Base-by-base conservation (phyloP, 2,888 invertebrate genomes). In the Dichetophora obliterata region DNA sequence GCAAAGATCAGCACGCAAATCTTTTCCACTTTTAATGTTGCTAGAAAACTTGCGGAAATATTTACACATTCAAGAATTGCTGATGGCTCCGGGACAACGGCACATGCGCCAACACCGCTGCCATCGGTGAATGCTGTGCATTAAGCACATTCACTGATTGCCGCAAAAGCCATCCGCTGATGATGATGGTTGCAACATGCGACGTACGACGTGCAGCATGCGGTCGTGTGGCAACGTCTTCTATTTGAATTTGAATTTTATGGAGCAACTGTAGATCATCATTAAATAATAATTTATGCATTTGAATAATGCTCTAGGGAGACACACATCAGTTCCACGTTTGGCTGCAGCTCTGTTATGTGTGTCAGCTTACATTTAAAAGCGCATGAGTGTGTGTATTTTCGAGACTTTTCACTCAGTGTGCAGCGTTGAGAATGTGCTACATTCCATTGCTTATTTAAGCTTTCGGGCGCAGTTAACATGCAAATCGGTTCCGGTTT, bases 181-280 rank as follows among this genome's bases (percentile, higher is more conserved):
- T 59, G 59, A 27, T 43, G 43, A 43, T 43, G 43, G 43, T 43
- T 43, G n/a, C 22, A 34, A 34, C 50, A 65, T 65, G 48, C 6
- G 19, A 16, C 34, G 73, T 65, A 31, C 6, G 19, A 14, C 34
- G 73, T 66, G 54, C 16, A 34, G 52, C 34, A 52, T 65, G 52
- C 24, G 52, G 34, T 27, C 72, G 71, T 43, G 57, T 37, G 66
- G 24, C 24, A 43, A 14, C 43, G 43, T 43, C 43, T 43, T 1
- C 73, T 31, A 50, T 65, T 63, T 65, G 34, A 73, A 73, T 73
- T 73, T 19, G 9, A 31, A 24, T 63, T 73, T 31, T 50, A 52
- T 73, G 73, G 50, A 73, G 63, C 73, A 73, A 73, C 73, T 73
- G 73, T 52, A 73, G 73, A 73, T 73, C 73, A 73, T 73, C 73